Percentiles rank a stretch among this genome's conserved stretches.
Conservation (phyloP, 2,888 invertebrate species). For the Cabera pusaria region DNA sequence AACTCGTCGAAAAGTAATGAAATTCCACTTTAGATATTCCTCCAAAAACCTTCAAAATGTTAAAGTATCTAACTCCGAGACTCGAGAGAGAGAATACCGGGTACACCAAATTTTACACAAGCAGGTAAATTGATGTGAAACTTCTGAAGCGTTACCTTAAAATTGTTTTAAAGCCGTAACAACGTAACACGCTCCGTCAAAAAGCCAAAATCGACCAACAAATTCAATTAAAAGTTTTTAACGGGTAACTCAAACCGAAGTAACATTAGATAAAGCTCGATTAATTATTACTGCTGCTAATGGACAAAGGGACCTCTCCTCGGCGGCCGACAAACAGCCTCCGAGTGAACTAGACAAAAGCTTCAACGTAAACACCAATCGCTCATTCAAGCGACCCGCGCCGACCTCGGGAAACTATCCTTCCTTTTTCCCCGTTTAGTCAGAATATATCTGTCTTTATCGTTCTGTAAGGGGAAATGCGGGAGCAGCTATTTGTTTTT, state of each 20-base stretch:
- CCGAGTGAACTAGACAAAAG: conserved; percentile 69
- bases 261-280: conserved; percentile 71
- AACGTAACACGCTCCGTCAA: conserved; percentile 48
- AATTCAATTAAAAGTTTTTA: conserved; percentile 79
- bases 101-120: conserved; percentile 28
- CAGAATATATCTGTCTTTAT: conserved; percentile 67
- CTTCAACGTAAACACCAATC: conserved; percentile 70
- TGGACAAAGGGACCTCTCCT: conserved; percentile 70
- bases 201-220: conserved; percentile 70
- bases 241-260: conserved; percentile 63
- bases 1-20: conserved; percentile 4
- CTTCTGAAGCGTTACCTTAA: conserved; percentile 54
- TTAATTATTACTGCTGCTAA: conserved; percentile 73
- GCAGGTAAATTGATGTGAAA: conserved; percentile 49
- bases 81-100: too few species aligned
- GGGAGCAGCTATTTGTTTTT: conserved; percentile 79
- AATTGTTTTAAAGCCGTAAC: conserved; percentile 59
- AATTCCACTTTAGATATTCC: conserved; percentile 16
- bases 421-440: conserved; percentile 57
- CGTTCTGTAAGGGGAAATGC: conserved; percentile 65
- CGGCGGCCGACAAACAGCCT: conserved; percentile 69
- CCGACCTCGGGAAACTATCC: conserved; percentile 60
- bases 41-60: conserved; percentile 18
- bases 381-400: conserved; percentile 63
- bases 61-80: conserved; percentile 30